phyloP scores from a whole-genome alignment of 2,888 invertebrate species.

The Miltochrista miniata region DNA sequence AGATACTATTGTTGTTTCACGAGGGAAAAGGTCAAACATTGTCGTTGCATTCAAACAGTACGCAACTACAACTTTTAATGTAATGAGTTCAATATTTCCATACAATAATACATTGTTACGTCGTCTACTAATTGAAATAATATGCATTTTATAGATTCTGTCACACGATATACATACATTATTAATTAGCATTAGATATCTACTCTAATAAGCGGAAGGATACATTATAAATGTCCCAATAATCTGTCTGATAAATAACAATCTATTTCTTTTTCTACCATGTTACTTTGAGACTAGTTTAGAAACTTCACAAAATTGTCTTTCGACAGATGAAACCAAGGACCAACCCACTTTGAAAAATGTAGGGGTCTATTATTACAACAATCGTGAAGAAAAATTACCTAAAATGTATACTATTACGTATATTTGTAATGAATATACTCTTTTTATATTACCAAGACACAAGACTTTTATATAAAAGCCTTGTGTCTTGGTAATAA shows the following conservation, averaged over 20 bases:
- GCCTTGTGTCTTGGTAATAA: not conserved
- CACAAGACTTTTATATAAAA: not conserved
- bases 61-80: conserved; percentile 56
- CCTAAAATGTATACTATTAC: too few relatives aligned
- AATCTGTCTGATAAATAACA: too few relatives aligned
- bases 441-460: too few relatives aligned
- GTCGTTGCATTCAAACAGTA: conserved; percentile 54
- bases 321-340: too few relatives aligned
- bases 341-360: too few relatives aligned
- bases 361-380: too few relatives aligned
- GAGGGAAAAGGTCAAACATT: conserved; percentile 63
- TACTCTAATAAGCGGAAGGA: not conserved
- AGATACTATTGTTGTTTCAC: conserved; percentile 39
- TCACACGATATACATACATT: conserved; percentile 38
- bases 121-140: conserved; percentile 69
- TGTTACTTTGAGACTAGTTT: too few relatives aligned
- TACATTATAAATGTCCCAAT: too few relatives aligned
- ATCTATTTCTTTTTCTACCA: too few relatives aligned
- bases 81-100: conserved; percentile 75
- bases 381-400: too few relatives aligned
- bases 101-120: conserved; percentile 76
- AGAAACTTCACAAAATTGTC: too few relatives aligned
- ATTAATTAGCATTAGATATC: conserved; percentile 17
- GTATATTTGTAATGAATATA: too few relatives aligned
- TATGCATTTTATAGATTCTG: conserved; percentile 48